phyloP scores from a whole-genome alignment of 2,113 vertebrate species.

The Rhabdornis inornatus region DNA sequence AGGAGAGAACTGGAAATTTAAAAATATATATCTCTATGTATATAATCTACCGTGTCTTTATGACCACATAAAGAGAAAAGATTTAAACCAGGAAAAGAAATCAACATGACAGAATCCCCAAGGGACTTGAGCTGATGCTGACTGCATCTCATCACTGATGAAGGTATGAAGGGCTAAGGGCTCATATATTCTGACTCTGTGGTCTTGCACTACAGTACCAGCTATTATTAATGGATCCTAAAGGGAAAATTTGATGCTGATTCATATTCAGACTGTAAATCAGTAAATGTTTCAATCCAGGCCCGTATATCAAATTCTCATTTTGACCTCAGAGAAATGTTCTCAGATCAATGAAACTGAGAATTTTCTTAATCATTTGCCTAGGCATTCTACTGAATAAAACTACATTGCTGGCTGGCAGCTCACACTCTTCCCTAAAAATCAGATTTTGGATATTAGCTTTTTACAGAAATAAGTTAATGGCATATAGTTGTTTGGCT shows the following conservation, averaged over 20 bases:
- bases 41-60: neutral
- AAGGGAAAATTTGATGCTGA: neutral
- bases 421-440: neutral
- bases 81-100: neutral
- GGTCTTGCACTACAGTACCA: neutral
- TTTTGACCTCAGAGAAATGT: neutral
- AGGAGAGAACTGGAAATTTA: neutral
- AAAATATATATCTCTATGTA: neutral
- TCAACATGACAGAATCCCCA: neutral
- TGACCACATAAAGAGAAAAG: neutral
- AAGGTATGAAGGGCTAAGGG: neutral
- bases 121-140: neutral
- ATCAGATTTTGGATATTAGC: neutral
- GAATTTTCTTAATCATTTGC: neutral
- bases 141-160: neutral
- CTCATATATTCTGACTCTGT: neutral
- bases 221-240: neutral
- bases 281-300: neutral
- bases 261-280: neutral
- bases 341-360: neutral
- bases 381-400: neutral
- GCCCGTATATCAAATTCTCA: neutral
- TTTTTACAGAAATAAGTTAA: neutral
- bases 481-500: neutral
- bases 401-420: neutral